A percentile compares a stretch with the other conserved stretches of the same genome.
Evolutionary conservation across 1,140 invertebrate genomes (phyloP).

Genomic region (Odontomachus brunneus): DNA sequence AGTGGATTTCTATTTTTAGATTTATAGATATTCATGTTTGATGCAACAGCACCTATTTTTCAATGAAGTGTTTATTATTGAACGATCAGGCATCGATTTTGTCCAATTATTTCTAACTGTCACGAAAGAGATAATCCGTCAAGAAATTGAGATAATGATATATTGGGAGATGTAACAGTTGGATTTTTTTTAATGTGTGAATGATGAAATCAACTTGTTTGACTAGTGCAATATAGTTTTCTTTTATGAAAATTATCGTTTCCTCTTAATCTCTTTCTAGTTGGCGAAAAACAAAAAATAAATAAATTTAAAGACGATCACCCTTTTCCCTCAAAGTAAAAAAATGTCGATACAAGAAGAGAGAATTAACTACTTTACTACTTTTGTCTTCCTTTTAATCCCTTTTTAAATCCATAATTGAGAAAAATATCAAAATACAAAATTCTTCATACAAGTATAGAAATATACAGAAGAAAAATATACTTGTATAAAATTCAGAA

Average conservation of each 20-base stretch:
- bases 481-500: conserved; percentile 10
- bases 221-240: too few relatives aligned
- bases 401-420: background rate
- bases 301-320: too few relatives aligned
- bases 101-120: background rate
- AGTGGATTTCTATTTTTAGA: background rate
- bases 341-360: background rate
- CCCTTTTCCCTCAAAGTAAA: background rate
- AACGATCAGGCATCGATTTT: background rate
- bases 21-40: background rate
- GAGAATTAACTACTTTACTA: too few relatives aligned
- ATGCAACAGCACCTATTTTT: conserved; percentile 14
- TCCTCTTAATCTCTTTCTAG: background rate
- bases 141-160: conserved; percentile 1
- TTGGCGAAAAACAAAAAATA: conserved; percentile 3
- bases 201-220: background rate
- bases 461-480: background rate
- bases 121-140: background rate
- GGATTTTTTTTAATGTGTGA: background rate
- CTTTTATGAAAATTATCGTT: too few relatives aligned
- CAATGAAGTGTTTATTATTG: background rate
- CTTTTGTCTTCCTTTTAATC: conserved; percentile 10
- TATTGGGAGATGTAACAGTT: background rate
- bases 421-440: background rate
- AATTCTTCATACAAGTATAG: background rate